phyloP scores from a whole-genome alignment of 2,888 invertebrate species.

The Aporophyla nigra region DNA sequence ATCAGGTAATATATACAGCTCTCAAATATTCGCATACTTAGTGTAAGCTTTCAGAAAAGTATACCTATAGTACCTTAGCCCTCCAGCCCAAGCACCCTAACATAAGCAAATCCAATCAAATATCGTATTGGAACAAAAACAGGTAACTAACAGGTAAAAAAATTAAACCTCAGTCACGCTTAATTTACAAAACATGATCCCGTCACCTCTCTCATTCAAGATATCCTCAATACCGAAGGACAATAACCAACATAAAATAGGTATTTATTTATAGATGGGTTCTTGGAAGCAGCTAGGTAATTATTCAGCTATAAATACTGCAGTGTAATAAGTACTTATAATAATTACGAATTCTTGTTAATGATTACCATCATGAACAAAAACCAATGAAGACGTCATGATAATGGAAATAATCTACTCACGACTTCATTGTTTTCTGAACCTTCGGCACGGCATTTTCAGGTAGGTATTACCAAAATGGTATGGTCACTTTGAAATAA shows the following conservation, averaged over 20 bases:
- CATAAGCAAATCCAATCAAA: neutral
- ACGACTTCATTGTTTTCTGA: neutral
- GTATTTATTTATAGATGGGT: constrained; percentile 1
- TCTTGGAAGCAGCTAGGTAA: constrained; percentile 13
- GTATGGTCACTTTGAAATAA: neutral
- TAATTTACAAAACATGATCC: constrained; percentile 5
- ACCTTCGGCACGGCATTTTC: neutral
- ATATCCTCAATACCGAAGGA: neutral
- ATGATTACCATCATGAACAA: constrained; percentile 6
- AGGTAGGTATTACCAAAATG: neutral
- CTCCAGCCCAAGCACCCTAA: neutral
- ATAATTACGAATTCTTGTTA: constrained; percentile 11
- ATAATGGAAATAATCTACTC: constrained; percentile 4
- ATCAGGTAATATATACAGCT: too few species aligned
- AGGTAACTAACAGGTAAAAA: neutral
- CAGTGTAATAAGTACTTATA: neutral
- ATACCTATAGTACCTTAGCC: neutral
- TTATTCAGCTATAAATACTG: constrained; percentile 21
- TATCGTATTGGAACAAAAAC: too few species aligned
- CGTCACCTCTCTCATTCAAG: neutral
- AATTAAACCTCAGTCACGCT: too few species aligned
- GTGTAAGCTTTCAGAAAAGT: neutral
- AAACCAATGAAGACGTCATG: constrained; percentile 6
- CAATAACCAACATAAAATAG: neutral
- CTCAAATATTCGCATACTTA: neutral